Evolutionary conservation across 92 coral and sea anemone species (phyloP), one percentile per base, ranked within the genome.

Genomic region (Pocillopora meandrina): DNA sequence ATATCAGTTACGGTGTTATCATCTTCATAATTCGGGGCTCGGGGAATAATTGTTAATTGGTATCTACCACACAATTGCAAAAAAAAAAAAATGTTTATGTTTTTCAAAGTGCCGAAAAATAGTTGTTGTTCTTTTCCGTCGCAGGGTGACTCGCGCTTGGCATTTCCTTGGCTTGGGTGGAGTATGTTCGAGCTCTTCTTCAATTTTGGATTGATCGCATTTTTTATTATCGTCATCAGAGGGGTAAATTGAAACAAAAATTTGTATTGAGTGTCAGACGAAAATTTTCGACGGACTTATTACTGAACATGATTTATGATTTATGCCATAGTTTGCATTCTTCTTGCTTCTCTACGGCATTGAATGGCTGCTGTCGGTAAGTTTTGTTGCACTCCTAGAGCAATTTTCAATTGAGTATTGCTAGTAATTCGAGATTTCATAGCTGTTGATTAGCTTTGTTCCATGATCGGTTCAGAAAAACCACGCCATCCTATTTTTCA

Each of bases 131-230:
- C 52, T 42, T 42, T 42, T 42, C 52, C 8, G 52, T 69, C 33
- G 20, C 66, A 80, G 84, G 57, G 66, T 19, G 70, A 80, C 34
- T 31, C 67, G 52, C 70, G 56, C 57, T 55, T 80, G 84, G 76
- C 84, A 12, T 61, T 31, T 9, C 84, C 84, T 4, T 80, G 72
- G 47, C 14, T 80, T 10, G 10, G 69, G 10, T 57, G 61, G 12
- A 49, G 72, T 17, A 2, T 35, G 31, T 55, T 80, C 33, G 15
- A 34, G 35, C 65, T 80, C 34, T 33, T 31, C 12, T 80, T 57
- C 65, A 26, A 10, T 21, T 74, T 80, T 34, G 84, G 76, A 10
- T 67, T 70, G 57, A 68, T 55, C 2, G 59, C 68, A 68, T 80
- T 56, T 56, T 3, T 67, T 1, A 33, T 67, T 57, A 52, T 33